A percentile compares a stretch with the other conserved stretches of the same genome.
phyloP scores from a whole-genome alignment of 2,113 vertebrate genomes.

The Prolemur simus region DNA sequence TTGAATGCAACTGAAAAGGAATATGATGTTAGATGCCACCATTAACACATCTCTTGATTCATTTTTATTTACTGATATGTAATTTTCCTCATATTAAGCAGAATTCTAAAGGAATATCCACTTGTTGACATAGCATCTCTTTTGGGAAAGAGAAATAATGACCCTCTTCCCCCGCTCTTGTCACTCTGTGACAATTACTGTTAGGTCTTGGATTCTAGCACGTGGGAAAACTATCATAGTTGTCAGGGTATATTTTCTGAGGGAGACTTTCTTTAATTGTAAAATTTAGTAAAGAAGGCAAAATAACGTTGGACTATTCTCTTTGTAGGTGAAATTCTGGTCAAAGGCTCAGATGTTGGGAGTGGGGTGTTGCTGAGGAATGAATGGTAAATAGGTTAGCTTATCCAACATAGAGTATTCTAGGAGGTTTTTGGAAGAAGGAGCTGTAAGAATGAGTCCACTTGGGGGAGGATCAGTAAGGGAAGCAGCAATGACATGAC shows the following conservation, averaged over 20 bases:
- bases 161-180: background rate
- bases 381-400: background rate
- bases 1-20: background rate
- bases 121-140: background rate
- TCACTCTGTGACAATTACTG: background rate
- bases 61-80: background rate
- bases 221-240: background rate
- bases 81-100: slow-evolving; percentile 26
- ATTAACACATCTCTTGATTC: background rate
- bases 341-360: background rate
- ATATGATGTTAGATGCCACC: background rate
- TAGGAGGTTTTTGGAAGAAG: slow-evolving; percentile 4
- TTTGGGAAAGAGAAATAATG: slow-evolving; percentile 14
- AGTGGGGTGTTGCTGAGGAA: slow-evolving; percentile 1
- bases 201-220: background rate
- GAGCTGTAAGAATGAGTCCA: background rate
- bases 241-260: background rate
- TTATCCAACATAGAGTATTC: background rate
- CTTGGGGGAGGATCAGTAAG: background rate
- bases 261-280: background rate
- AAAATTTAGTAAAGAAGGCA: background rate
- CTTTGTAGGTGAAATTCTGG: background rate
- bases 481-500: background rate
- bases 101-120: background rate
- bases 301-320: background rate